Base-by-base conservation (phyloP, 2,888 invertebrate genomes). In the Sceliomorpha sp. region DNA sequence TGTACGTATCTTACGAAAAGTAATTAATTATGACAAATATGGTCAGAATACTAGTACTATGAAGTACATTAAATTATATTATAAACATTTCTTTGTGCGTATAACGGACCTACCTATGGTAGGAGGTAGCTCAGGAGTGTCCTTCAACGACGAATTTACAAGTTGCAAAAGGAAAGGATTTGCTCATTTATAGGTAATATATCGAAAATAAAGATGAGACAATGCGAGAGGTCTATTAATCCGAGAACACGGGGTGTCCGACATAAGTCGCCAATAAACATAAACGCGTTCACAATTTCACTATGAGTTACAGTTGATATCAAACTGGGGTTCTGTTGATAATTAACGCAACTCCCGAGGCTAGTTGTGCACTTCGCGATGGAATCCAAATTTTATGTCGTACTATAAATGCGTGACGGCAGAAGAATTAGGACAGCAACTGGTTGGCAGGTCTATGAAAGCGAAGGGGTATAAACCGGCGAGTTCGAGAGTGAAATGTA, bases 351-450 rank as follows among this genome's bases (percentile, higher is more conserved):
- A 73, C 66, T 73, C 75, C 74, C 69, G 58, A 66, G 69, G 70
- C 70, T 56, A 68, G 73, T 73, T 53, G 77, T 75, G 78, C 74
- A 42, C 37, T 76, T 67, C 74, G 76, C 76, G 76, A 72, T 80
- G 85, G 84, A 86, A 85, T 86, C 81, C 81, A 81, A 83, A 86
- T 83, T 86, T 86, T 85, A 86, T 86, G 85, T 84, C 84, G 85
- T 85, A 81, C 84, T 84, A 81, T 86, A 85, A 86, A 84, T 81
- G 84, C 83, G 82, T 84, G 86, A 84, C 84, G 85, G 84, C 83
- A 81, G 79, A 81, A 84, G 84, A 86, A 86, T 85, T 84, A 84
- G 84, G 86, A 85, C 82, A 82, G 82, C 72, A 59, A 53, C 59
- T 51, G 66, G 56, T 70, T 73, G 62, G 72, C 55, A 59, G 66